phyloP scores from a whole-genome alignment of 2,113 vertebrate genomes.

The Pelvicachromis taeniatus region DNA sequence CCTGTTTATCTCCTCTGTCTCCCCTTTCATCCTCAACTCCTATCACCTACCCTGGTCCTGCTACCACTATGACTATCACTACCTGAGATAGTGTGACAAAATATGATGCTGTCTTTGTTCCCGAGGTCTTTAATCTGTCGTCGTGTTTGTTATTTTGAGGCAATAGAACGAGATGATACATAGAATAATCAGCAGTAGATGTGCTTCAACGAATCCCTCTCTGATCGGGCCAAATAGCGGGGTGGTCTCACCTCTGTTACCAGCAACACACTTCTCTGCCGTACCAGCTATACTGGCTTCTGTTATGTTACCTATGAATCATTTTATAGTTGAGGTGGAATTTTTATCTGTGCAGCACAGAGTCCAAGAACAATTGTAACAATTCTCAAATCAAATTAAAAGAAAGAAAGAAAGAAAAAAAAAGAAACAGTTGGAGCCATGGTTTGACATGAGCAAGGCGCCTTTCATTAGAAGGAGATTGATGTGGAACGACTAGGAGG shows the following conservation, averaged over 20 bases:
- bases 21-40: slow-evolving; percentile 36
- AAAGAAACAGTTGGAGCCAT: slow-evolving; percentile 45
- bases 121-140: slow-evolving; percentile 18
- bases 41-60: slow-evolving; percentile 26
- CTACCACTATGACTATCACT: slow-evolving; percentile 33
- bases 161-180: slow-evolving; percentile 26
- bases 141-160: slow-evolving; percentile 36
- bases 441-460: slow-evolving; percentile 64
- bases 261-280: background rate
- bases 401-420: slow-evolving; percentile 46
- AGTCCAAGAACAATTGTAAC: slow-evolving; percentile 48
- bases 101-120: slow-evolving; percentile 21
- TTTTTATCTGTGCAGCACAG: slow-evolving; percentile 24
- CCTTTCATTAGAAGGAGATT: slow-evolving; percentile 65
- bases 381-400: slow-evolving; percentile 64
- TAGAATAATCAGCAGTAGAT: slow-evolving; percentile 28
- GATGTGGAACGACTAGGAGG: slow-evolving; percentile 61
- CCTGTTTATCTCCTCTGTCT: slow-evolving; percentile 11
- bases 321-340: slow-evolving; percentile 31
- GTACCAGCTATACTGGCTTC: background rate
- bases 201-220: slow-evolving; percentile 28
- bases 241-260: slow-evolving; percentile 39
- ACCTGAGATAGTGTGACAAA: slow-evolving; percentile 24
- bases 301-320: slow-evolving; percentile 37
- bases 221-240: slow-evolving; percentile 22